Evolutionary conservation across 2,113 vertebrate genomes (phyloP), one percentile per base, ranked within the genome.

Genomic region (Dipodomys spectabilis): DNA sequence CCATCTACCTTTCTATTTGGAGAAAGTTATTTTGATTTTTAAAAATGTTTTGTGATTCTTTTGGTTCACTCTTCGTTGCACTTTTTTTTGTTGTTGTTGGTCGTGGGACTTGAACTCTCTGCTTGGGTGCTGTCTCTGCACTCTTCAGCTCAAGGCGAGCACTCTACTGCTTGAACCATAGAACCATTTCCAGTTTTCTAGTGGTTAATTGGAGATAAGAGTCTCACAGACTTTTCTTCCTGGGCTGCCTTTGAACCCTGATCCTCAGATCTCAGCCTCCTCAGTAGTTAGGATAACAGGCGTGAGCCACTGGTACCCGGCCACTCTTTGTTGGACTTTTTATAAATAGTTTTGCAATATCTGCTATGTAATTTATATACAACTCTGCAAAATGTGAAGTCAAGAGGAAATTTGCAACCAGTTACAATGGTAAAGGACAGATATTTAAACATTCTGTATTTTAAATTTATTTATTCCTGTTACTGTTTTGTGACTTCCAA

Each of bases 321-420:
- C 3, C 39, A 39, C 39, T 39, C 39, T 39, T 39, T 39, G 39
- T 39, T 39, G 39, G 5, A 39, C 39, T 39, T 39, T 39, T 39
- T 5, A 32, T 13, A 91, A 28, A 73, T 16, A 2, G 32, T 53
- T 86, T 86, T 28, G 49, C 9, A 32, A 73, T 88, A 71, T 84
- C 86, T 92, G 83, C 20, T 53, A 53, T 53, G 78, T 16, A 53
- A 73, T 82, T 94, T 93, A n/a, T 25, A 64, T 49, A 72, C 13
- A 91, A 39, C 19, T 82, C 20, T 85, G 49, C 22, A 89, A 95
- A 71, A 16, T 91, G 0, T 67, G 88, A 82, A 71, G 22, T 49
- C 23, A 78, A 78, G 39, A 39, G 39, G 5, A 39, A 39, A 39
- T 69, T 69, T 1, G 11, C 28, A 22, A 39, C 39, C 39, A 39